Evolutionary conservation across 2,113 vertebrate genomes (phyloP).

Genomic region (Spea multiplicata): DNA sequence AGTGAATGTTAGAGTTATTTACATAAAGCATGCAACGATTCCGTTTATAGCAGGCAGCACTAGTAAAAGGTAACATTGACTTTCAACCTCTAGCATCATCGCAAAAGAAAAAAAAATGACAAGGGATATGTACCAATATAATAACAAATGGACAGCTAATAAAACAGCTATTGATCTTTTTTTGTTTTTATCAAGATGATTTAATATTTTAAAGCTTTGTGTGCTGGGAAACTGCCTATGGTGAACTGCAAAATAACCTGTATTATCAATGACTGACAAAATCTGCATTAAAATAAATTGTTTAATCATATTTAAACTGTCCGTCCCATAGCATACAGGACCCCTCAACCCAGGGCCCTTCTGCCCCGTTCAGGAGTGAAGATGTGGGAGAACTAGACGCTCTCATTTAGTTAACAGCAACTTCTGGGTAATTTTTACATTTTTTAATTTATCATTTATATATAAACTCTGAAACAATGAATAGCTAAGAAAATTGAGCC

Average conservation of each 20-base stretch:
- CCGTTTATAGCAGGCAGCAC: slow-evolving; percentile 55
- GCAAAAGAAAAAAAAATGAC: slow-evolving; percentile 56
- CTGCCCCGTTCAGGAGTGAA: too few relatives aligned
- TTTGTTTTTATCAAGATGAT: slow-evolving; percentile 91
- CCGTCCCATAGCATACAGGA: too few relatives aligned
- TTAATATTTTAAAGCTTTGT: slow-evolving; percentile 88
- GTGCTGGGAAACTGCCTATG: slow-evolving; percentile 74
- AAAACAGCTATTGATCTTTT: slow-evolving; percentile 88
- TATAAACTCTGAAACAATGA: too few relatives aligned
- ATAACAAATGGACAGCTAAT: slow-evolving; percentile 88
- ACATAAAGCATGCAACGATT: slow-evolving; percentile 51
- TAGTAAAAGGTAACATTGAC: slow-evolving; percentile 58
- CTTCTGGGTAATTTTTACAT: too few relatives aligned
- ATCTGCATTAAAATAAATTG: too few relatives aligned
- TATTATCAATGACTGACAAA: slow-evolving; percentile 76
- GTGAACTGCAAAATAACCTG: slow-evolving; percentile 94
- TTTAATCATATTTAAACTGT: too few relatives aligned
- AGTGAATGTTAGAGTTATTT: slow-evolving; percentile 60
- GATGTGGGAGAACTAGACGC: too few relatives aligned
- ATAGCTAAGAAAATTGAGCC: too few relatives aligned
- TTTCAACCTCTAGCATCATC: slow-evolving; percentile 59
- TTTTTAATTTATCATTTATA: too few relatives aligned
- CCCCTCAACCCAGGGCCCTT: too few relatives aligned
- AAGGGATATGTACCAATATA: slow-evolving; percentile 67
- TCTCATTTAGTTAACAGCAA: too few relatives aligned